Evolutionary conservation across 2,113 vertebrate genomes (phyloP).

Genomic region (Rana temporaria): DNA sequence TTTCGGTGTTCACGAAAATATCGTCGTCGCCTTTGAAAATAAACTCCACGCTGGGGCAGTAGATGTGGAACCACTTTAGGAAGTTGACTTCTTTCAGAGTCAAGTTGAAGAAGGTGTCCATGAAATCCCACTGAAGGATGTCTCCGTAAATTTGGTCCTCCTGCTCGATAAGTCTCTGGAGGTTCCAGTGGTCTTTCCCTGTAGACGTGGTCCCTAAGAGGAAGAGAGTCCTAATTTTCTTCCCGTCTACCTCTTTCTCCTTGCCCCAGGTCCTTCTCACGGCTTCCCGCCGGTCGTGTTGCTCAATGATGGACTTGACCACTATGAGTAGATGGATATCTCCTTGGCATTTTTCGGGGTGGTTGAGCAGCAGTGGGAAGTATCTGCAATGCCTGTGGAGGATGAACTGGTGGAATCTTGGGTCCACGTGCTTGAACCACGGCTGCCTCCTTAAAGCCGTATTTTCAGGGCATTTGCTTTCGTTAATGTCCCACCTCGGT

Average conservation of each 20-base stretch:
- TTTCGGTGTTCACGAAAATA: conserved; percentile 81
- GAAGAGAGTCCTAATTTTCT: conserved; percentile 74
- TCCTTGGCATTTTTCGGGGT: conserved; percentile 76
- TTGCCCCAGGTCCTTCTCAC: conserved; percentile 77
- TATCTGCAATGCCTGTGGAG: conserved; percentile 78
- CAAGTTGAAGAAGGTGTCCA: conserved; percentile 76
- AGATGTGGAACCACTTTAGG: conserved; percentile 78
- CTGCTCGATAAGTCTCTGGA: conserved; percentile 78
- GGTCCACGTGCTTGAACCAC: conserved; percentile 74
- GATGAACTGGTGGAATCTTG: conserved; percentile 77
- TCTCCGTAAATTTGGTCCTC: conserved; percentile 78
- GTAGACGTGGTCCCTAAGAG: conserved; percentile 72
- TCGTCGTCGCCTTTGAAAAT: conserved; percentile 87
- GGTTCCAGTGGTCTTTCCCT: conserved; percentile 74
- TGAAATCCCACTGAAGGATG: conserved; percentile 84
- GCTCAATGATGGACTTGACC: conserved; percentile 79
- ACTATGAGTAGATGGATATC: conserved; percentile 75
- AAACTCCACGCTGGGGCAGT: conserved; percentile 72
- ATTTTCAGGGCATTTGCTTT: conserved; percentile 72
- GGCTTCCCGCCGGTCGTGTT: conserved; percentile 78
- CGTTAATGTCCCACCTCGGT: conserved; percentile 69
- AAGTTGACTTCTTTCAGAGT: conserved; percentile 77
- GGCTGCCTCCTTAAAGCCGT: conserved; percentile 61
- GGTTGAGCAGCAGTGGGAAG: conserved; percentile 79
- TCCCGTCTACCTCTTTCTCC: conserved; percentile 66